These are phyloP conservation scores for Perizoma flavofasciatum DNA, from an alignment of 2,888 invertebrate species.

Conservation along the genomic window DNA sequence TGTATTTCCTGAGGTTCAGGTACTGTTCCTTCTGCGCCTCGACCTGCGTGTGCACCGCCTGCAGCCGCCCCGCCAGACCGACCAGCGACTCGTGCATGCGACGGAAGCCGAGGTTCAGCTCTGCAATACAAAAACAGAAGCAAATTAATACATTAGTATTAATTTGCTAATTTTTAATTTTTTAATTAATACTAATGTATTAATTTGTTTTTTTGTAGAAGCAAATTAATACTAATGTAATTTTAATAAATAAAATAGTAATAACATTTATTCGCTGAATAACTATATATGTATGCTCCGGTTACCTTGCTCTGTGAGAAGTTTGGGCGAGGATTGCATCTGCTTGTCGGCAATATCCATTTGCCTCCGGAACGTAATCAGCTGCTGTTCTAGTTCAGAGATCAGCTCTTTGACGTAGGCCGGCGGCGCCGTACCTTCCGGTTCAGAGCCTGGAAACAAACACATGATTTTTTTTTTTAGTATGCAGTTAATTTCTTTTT, in stretches of 20 bases:
- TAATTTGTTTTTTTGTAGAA: too few species aligned
- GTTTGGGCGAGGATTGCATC: slow-evolving; percentile 73
- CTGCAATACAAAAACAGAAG: slow-evolving; percentile 75
- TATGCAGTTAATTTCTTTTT: too few species aligned
- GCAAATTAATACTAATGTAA: too few species aligned
- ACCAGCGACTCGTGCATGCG: slow-evolving; percentile 94
- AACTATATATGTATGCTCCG: too few species aligned
- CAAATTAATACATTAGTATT: too few species aligned
- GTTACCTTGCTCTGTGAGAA: slow-evolving; percentile 76
- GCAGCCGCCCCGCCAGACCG: slow-evolving; percentile 93
- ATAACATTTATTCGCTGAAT: too few species aligned
- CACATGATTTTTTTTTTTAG: too few species aligned
- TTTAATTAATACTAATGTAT: too few species aligned
- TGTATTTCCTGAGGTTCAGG: slow-evolving; percentile 90
- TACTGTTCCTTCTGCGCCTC: slow-evolving; percentile 93
- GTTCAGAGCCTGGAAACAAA: slow-evolving; percentile 58
- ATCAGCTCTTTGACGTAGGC: slow-evolving; percentile 70
- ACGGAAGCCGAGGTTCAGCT: slow-evolving; percentile 90
- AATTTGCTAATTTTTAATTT: too few species aligned
- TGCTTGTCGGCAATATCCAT: slow-evolving; percentile 79
- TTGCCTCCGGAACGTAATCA: slow-evolving; percentile 70
- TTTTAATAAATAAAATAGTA: too few species aligned
- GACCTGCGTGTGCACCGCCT: slow-evolving; percentile 89
- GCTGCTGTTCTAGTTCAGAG: slow-evolving; percentile 69
- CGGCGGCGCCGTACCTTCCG: slow-evolving; percentile 70